Base-by-base conservation (phyloP, 1,140 invertebrate species). In the Trissolcus basalis region DNA sequence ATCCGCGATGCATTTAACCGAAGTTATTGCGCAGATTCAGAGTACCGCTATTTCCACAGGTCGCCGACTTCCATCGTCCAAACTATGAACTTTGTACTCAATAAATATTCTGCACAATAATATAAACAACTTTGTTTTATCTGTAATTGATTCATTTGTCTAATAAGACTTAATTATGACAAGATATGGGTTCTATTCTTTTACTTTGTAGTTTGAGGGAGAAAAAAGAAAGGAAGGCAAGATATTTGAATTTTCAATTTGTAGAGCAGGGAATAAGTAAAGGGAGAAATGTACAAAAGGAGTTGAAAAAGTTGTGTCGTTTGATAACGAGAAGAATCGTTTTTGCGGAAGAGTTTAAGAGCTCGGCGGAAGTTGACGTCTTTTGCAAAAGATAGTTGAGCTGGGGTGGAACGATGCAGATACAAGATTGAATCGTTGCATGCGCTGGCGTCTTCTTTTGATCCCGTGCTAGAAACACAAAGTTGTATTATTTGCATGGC, bases 401-500 rank as follows among this genome's bases (percentile, higher is more conserved):
- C 41, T 32, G 72, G 80, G 69, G 68, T 41, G 69, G 27, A 32
- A 71, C 74, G 61, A 80, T 78, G 73, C 72, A 79, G 77, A 79
- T 79, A 79, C 68, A 76, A 74, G 81, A 85, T 82, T 81, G 73
- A 69, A 74, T 70, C 69, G 69, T 64, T 75, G 65, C 70, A 80
- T 56, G 41, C 65, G 61, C 75, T 65, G 64, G 80, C 78, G 74
- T 77, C 76, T 85, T 78, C 79, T 84, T 86, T 86, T 86, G 85
- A 86, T 85, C 82, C 70, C 73, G 58, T 71, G 81, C 80, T 85
- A 85, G 84, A 83, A 85, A 85, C 84, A 83, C 81, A 85, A 85
- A 85, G 84, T 86, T 86, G 85, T 86, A 86, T 85, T 86, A 86
- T 85, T 86, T 86, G 81, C 83, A 86, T 83, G 78, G 72, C 69